Evolutionary conservation across 2,113 vertebrate genomes (phyloP).

Genomic region (Ptyas mucosa): DNA sequence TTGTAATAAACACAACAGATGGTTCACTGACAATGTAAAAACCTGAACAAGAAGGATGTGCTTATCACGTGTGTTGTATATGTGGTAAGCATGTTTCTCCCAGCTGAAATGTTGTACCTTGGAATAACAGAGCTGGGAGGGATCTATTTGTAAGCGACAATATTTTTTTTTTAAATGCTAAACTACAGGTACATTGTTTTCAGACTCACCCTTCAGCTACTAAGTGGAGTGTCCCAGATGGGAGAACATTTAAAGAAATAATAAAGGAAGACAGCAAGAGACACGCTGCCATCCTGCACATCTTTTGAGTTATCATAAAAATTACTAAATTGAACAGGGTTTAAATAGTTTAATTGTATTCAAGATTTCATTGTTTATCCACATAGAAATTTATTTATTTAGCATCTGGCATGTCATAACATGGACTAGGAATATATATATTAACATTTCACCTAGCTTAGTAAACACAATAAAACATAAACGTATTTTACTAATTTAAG

Average conservation of each 20-base stretch:
- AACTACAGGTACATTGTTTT: neutral
- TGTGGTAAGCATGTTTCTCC: neutral
- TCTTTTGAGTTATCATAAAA: neutral
- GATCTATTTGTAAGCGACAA: neutral
- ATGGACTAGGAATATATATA: neutral
- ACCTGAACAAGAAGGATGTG: neutral
- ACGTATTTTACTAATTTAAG: neutral
- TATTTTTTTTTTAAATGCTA: neutral
- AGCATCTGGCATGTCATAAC: neutral
- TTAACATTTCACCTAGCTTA: neutral
- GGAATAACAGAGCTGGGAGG: neutral
- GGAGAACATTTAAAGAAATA: neutral
- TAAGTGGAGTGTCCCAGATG: neutral
- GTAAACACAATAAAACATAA: neutral
- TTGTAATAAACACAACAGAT: neutral
- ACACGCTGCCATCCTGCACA: neutral
- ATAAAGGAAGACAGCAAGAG: neutral
- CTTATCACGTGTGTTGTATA: neutral
- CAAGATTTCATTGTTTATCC: conserved; percentile 43
- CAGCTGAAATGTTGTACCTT: neutral
- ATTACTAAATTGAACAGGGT: neutral
- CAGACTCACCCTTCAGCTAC: neutral
- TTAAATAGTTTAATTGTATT: neutral
- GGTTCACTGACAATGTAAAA: neutral
- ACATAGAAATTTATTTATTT: conserved; percentile 50